A percentile compares a stretch with the other conserved stretches of the same genome.
Evolutionary conservation across 2,888 invertebrate genomes (phyloP).

Genomic region (Machimus atricapillus): DNA sequence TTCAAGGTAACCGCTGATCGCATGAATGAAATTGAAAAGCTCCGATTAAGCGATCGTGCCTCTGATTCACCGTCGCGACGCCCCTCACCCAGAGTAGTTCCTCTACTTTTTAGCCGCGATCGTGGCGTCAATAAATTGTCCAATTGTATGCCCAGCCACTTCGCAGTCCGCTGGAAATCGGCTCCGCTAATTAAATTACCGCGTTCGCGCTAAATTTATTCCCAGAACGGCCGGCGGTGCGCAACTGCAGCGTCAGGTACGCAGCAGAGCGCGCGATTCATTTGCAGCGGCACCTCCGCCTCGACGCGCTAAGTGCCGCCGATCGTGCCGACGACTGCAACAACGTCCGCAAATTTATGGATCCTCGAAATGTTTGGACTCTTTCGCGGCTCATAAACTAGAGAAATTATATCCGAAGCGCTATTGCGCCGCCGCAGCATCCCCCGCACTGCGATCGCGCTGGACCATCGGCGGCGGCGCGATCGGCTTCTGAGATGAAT

Average conservation of each 20-base stretch:
- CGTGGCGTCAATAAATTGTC: not conserved
- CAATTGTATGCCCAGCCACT: not conserved
- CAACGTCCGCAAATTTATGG: not conserved
- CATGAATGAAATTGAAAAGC: not conserved
- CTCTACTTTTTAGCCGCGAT: not conserved
- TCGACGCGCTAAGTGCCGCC: not conserved
- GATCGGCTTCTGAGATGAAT: not conserved
- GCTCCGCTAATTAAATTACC: constrained; percentile 6
- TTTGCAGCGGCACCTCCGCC: not conserved
- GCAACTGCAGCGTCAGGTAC: not conserved
- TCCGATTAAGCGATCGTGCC: not conserved
- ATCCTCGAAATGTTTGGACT: not conserved
- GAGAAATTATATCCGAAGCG: not conserved
- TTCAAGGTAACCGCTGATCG: not conserved
- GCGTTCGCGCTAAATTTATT: not conserved
- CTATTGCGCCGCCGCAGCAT: not conserved
- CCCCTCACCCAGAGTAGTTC: not conserved
- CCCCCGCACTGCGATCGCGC: not conserved
- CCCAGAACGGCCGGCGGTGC: not conserved
- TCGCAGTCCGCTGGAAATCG: not conserved
- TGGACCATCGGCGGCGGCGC: not conserved
- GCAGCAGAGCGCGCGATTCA: not conserved
- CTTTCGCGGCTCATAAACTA: not conserved
- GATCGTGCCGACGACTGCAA: not conserved
- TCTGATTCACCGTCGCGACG: not conserved